Evolutionary conservation across 1,140 invertebrate genomes (phyloP).

Genomic region (Muscidifurax raptorellus): DNA sequence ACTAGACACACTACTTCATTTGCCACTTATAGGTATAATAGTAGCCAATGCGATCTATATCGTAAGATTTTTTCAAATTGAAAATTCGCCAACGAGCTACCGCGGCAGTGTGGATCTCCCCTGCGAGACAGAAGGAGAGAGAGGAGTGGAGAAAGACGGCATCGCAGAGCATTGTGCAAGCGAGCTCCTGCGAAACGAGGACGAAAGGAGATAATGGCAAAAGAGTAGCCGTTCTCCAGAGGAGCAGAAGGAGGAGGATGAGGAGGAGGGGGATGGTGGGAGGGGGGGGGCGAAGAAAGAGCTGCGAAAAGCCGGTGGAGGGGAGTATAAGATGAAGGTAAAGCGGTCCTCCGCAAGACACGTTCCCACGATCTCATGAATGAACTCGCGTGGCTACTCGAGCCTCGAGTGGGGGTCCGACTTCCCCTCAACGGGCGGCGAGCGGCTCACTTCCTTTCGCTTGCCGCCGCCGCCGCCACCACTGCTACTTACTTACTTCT

Average conservation of each 20-base stretch:
- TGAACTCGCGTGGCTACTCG: slow-evolving; percentile 75
- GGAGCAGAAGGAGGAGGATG: slow-evolving; percentile 27
- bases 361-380: slow-evolving; percentile 76
- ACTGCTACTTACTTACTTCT: background rate
- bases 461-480: background rate
- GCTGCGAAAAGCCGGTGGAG: background rate
- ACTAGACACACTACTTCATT: background rate
- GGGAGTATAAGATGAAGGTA: slow-evolving; percentile 50
- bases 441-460: slow-evolving; percentile 38
- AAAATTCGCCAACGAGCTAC: no score
- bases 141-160: no score
- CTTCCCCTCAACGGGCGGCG: slow-evolving; percentile 55
- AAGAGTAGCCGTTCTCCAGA: slow-evolving; percentile 32
- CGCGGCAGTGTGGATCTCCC: no score
- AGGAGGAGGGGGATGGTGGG: slow-evolving; percentile 7
- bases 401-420: slow-evolving; percentile 62
- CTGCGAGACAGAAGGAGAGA: no score
- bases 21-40: background rate
- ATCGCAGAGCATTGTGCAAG: background rate
- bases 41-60: no score
- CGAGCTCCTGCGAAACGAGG: slow-evolving; percentile 43
- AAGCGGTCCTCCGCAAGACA: slow-evolving; percentile 65
- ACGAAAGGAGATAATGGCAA: slow-evolving; percentile 50
- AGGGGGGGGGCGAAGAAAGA: slow-evolving; percentile 32
- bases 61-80: no score